Conservation (phyloP, 2,888 invertebrate species). For the Timema podura region DNA sequence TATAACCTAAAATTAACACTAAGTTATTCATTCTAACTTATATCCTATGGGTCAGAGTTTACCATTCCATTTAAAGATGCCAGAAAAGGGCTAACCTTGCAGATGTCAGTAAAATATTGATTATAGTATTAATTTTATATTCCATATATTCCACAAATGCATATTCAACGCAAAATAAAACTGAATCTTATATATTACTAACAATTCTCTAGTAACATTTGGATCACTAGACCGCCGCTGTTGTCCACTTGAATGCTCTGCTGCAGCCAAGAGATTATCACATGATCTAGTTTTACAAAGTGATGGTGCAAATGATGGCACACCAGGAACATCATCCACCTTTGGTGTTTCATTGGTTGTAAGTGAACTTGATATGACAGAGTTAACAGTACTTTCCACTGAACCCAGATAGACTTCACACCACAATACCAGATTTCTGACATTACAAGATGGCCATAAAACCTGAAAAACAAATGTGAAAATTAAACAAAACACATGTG, state of each 20-base stretch:
- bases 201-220: conserved; percentile 73
- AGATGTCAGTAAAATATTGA: too few species aligned
- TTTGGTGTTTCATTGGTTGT: conserved; percentile 22
- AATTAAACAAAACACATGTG: conserved; percentile 12
- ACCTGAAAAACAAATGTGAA: conserved; percentile 53
- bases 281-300: conserved; percentile 66
- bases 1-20: too few species aligned
- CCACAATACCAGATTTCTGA: conserved; percentile 81
- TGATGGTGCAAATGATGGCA: conserved; percentile 39
- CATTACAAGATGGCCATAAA: conserved; percentile 69
- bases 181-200: conserved; percentile 37
- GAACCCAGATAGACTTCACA: conserved; percentile 74
- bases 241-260: conserved; percentile 50
- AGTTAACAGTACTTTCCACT: conserved; percentile 36
- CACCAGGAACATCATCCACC: conserved; percentile 29
- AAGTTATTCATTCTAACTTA: too few species aligned
- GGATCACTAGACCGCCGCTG: conserved; percentile 82
- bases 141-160: too few species aligned
- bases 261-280: conserved; percentile 71
- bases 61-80: too few species aligned
- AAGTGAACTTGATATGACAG: too few species aligned
- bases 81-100: too few species aligned
- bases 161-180: too few species aligned
- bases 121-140: too few species aligned
- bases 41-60: too few species aligned